phyloP scores from a whole-genome alignment of 37 sponge, comb jelly and placozoan genomes.

The Bolinopsis microptera region DNA sequence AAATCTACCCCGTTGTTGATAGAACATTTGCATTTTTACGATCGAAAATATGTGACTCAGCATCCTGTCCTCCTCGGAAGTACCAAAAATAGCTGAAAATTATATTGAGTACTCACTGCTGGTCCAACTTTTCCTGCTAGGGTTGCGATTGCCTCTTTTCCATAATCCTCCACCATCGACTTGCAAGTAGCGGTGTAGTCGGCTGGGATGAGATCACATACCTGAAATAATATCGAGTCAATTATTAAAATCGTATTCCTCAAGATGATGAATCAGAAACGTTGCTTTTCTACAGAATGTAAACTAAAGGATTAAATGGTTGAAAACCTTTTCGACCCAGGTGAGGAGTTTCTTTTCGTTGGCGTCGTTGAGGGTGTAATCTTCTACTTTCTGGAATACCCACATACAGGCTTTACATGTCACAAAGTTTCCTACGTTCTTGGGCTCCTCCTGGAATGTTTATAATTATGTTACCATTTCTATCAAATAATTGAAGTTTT shows the following conservation, averaged over 20 bases:
- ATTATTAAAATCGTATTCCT: no score
- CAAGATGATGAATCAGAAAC: no score
- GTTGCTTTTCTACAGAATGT: no score
- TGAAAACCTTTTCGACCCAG: neutral
- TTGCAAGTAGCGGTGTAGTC: neutral
- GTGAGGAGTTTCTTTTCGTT: conserved; percentile 33
- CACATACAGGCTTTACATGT: conserved; percentile 42
- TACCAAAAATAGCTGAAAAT: no score
- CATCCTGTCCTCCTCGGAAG: no score
- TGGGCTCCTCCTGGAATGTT: neutral
- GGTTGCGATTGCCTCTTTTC: neutral
- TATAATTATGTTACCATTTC: no score
- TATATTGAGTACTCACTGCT: conserved; percentile 3
- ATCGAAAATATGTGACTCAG: no score
- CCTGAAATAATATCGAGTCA: no score
- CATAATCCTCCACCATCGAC: neutral
- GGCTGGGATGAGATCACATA: conserved; percentile 22
- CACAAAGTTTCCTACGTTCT: neutral
- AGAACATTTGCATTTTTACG: no score
- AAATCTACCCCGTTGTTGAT: no score
- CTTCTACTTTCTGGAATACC: neutral
- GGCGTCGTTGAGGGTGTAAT: neutral
- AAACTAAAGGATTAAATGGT: no score
- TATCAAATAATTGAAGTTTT: no score
- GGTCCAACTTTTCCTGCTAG: neutral